Evolutionary conservation across 2,888 invertebrate genomes (phyloP).

Genomic region (Cosmia pyralina): DNA sequence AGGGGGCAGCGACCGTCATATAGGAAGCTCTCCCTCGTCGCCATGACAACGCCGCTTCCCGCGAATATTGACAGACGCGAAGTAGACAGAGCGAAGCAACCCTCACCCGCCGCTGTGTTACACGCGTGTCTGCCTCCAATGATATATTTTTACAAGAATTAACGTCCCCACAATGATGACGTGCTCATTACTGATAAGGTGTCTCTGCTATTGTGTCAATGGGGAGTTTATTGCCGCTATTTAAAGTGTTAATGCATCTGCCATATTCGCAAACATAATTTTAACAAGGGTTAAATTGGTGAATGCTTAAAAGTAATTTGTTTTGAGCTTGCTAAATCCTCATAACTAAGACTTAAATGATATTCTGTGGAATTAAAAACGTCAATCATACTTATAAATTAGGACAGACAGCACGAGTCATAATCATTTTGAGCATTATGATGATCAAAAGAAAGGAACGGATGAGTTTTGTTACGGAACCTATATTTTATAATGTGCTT

Average conservation of each 20-base stretch:
- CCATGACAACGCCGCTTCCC: slow-evolving; percentile 86
- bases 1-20: slow-evolving; percentile 83
- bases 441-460: slow-evolving; percentile 79
- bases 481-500: slow-evolving; percentile 74
- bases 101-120: slow-evolving; percentile 60
- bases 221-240: slow-evolving; percentile 72
- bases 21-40: slow-evolving; percentile 83
- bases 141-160: slow-evolving; percentile 84
- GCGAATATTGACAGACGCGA: slow-evolving; percentile 85
- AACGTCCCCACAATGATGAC: slow-evolving; percentile 77
- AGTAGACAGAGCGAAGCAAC: slow-evolving; percentile 74
- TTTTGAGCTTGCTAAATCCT: slow-evolving; percentile 3
- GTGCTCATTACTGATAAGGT: slow-evolving; percentile 85
- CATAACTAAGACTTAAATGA: neutral
- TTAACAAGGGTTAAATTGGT: slow-evolving; percentile 33
- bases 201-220: slow-evolving; percentile 74
- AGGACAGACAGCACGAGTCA: slow-evolving; percentile 17
- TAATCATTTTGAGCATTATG: slow-evolving; percentile 48
- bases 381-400: slow-evolving; percentile 23
- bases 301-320: slow-evolving; percentile 23
- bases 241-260: slow-evolving; percentile 67
- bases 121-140: slow-evolving; percentile 76
- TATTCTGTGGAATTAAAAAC: slow-evolving; percentile 19
- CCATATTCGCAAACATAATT: slow-evolving; percentile 26
- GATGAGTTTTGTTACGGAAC: slow-evolving; percentile 78